A percentile compares a stretch with the other conserved stretches of the same genome.
These are phyloP conservation scores for Odocoileus virginianus DNA, from an alignment of 2,113 vertebrate genomes.

Conservation along the genomic window DNA sequence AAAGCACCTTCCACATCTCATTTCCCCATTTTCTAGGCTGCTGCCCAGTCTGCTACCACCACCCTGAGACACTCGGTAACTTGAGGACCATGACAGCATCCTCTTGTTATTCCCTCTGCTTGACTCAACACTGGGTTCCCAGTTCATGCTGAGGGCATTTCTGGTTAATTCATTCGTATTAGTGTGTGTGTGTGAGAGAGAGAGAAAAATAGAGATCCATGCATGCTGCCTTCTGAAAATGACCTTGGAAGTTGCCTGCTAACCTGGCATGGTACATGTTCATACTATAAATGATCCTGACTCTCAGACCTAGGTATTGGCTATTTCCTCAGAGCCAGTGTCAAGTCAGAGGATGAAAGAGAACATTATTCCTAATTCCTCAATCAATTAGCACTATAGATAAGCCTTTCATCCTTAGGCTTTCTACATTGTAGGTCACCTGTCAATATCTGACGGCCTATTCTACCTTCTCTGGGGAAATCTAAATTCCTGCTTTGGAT, in stretches of 20 bases:
- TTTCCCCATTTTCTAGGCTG: neutral
- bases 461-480: neutral
- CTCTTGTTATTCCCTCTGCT: neutral
- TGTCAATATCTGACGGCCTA: neutral
- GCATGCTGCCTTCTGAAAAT: neutral
- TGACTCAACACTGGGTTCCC: neutral
- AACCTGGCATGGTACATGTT: neutral
- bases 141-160: neutral
- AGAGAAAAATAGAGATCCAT: neutral
- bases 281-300: neutral
- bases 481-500: neutral
- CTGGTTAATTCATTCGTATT: neutral
- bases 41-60: neutral
- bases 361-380: conserved; percentile 48
- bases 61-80: rapidly evolving
- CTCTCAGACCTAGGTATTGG: neutral
- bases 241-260: neutral
- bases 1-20: neutral
- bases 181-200: neutral
- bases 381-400: conserved; percentile 31
- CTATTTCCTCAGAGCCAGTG: conserved; percentile 1
- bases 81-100: neutral
- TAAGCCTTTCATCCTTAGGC: conserved; percentile 50
- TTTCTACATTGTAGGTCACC: conserved; percentile 23
- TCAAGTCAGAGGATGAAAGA: conserved; percentile 50